Base-by-base conservation (phyloP, 2,888 invertebrate genomes). In the Phanerotoma sp. region DNA sequence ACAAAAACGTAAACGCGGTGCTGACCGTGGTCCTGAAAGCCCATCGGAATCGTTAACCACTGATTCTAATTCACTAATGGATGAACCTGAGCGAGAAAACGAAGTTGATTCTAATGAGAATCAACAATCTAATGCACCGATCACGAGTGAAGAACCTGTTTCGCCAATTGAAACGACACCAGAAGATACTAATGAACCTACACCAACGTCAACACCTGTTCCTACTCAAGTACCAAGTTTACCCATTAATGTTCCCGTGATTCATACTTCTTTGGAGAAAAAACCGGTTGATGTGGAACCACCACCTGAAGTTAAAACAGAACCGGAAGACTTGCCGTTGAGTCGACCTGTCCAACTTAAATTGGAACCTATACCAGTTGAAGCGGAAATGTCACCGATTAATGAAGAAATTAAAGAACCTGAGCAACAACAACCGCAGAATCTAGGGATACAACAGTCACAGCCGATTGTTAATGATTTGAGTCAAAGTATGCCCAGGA, bases 41-140 rank as follows among this genome's bases (percentile, higher is more conserved):
- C 93, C 93, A 11, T 86, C 89, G 37, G 89, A 88, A 72, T 92
- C 91, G 72, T 83, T 91, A 57, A 91, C 91, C 41, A 90, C 91
- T 60, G 92, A 91, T 71, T 91, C 91, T 68, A 91, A 90, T 68
- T 88, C 92, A 37, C 86, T 89, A 44, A 86, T 89, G 78, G 88
- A 89, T 73, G 84, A 84, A 57, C 79, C 77, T 11, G 83, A 83
- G 58, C 67, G 77, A 15, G 75, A 78, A 58, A 64, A 68, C 51
- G 73, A 76, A 59, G 68, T 69, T 15, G 75, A 75, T 49, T 64
- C 67, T 13, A 69, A 59, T 53, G 74, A 69, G 54, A 71, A 66
- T 66, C 68, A 69, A 61, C 65, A 66, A 21, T 63, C 69, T 7
- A 52, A 69, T 63, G 62, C 63, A 18, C 58, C 64, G 49, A 67